A percentile compares a stretch with the other conserved stretches of the same genome.
These are phyloP conservation scores for Empis stercorea DNA, from an alignment of 2,888 invertebrate species.

Conservation along the genomic window DNA sequence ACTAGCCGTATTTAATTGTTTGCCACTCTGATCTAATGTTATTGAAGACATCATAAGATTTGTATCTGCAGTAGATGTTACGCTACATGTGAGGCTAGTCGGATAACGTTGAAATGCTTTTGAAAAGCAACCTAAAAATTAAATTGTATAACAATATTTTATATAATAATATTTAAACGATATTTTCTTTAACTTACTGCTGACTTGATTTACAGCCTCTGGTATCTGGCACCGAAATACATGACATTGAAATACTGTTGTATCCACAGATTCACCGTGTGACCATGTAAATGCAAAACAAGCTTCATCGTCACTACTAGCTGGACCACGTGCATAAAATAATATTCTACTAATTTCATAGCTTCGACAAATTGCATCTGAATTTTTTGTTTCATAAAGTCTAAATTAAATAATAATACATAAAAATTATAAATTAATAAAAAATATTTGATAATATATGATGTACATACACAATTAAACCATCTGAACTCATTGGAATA, in stretches of 20 bases:
- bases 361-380: conserved; percentile 59
- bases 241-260: conserved; percentile 91
- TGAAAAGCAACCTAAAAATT: conserved; percentile 59
- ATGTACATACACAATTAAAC: conserved; percentile 73
- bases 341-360: conserved; percentile 88
- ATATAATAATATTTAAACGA: conserved; percentile 2
- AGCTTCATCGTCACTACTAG: conserved; percentile 69
- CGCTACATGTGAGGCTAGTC: conserved; percentile 65
- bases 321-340: conserved; percentile 85
- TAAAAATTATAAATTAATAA: background rate
- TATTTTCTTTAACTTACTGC: conserved; percentile 40
- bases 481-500: conserved; percentile 85
- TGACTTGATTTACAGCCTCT: conserved; percentile 74
- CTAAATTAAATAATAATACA: conserved; percentile 35
- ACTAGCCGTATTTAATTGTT: conserved; percentile 46
- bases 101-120: conserved; percentile 87
- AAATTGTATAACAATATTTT: conserved; percentile 2
- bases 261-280: conserved; percentile 78
- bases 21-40: conserved; percentile 46
- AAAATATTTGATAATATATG: background rate
- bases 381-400: conserved; percentile 65
- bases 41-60: conserved; percentile 40
- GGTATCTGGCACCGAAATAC: conserved; percentile 92
- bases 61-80: conserved; percentile 43
- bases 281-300: conserved; percentile 98